Percentiles rank a stretch among this genome's conserved stretches.
Evolutionary conservation across 1,140 invertebrate genomes (phyloP).

Genomic region (Latrodectus geometricus): DNA sequence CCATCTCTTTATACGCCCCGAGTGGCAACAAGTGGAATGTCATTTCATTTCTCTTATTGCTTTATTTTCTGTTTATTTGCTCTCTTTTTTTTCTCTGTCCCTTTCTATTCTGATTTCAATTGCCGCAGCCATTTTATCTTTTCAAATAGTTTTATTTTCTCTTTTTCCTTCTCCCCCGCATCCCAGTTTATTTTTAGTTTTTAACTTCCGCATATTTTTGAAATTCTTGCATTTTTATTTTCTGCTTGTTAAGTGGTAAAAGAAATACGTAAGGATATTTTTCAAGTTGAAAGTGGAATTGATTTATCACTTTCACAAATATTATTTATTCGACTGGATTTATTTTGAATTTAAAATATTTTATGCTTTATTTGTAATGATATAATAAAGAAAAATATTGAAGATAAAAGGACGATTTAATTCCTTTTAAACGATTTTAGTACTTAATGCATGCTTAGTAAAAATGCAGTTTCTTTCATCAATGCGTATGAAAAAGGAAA

Average conservation of each 20-base stretch:
- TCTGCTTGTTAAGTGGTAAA: background rate
- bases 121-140: constrained; percentile 30
- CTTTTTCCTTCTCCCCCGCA: background rate
- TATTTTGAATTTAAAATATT: no score
- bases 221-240: background rate
- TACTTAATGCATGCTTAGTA: no score
- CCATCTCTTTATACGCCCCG: constrained; percentile 27
- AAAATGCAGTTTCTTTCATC: no score
- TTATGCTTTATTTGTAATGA: no score
- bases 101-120: constrained; percentile 47
- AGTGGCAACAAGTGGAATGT: constrained; percentile 61
- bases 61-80: background rate
- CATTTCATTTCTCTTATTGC: constrained; percentile 50
- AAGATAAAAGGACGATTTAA: no score
- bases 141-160: constrained; percentile 24
- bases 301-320: no score
- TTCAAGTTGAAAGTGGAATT: no score
- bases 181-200: constrained; percentile 6
- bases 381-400: no score
- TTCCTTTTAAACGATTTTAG: no score
- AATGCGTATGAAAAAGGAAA: no score
- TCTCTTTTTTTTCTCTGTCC: constrained; percentile 35
- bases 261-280: no score
- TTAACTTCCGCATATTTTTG: background rate
- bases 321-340: no score